Evolutionary conservation across 30 jellyfish, hydroid and myxozoan species (phyloP), one percentile per base, ranked within the genome.

Genomic region (Chrysaora quinquecirrha): DNA sequence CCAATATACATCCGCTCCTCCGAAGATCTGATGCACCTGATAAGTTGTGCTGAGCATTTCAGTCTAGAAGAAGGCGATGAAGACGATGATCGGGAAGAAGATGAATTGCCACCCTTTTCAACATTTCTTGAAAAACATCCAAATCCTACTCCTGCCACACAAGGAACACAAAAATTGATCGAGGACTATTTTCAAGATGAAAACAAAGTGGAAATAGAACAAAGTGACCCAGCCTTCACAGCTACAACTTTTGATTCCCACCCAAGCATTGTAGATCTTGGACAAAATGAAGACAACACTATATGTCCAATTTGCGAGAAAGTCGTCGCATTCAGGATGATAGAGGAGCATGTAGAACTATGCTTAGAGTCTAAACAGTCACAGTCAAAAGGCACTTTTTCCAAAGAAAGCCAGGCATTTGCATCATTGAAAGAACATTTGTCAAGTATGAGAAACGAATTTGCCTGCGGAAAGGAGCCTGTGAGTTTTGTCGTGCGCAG

Each of bases 1-100:
- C 78, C 78, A 23, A 66, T 66, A 30, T 66, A 66, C 78, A 66
- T 66, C 1, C 54, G 78, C 1, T 54, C 78, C 0, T 23, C 78
- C 25, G 78, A 66, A 32, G 78, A 66, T 23, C 78, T 66, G n/a
- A 27, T 31, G 58, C 78, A 66, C 58, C 58, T 24, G 0, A 66
- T 32, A 22, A 66, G 78, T 56, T 23, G 30, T 10, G 58, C 54
- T 0, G 78, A 43, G 58, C 16, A 9, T 16, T 43, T 9, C 12
- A 43, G 16, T 6, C 16, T 16, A 16, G 16, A 43, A 56, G 30
- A 1, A 25, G 14, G 9, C n/a, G 16, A 23, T 0, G n/a, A n/a
- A n/a, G n/a, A n/a, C n/a, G n/a, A n/a, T n/a, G n/a, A n/a, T n/a
- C n/a, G n/a, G n/a, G n/a, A 1, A 19, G 78, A 66, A 1, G 58